Evolutionary conservation across 2,888 invertebrate genomes (phyloP).

Genomic region (Galerucella calmariensis): DNA sequence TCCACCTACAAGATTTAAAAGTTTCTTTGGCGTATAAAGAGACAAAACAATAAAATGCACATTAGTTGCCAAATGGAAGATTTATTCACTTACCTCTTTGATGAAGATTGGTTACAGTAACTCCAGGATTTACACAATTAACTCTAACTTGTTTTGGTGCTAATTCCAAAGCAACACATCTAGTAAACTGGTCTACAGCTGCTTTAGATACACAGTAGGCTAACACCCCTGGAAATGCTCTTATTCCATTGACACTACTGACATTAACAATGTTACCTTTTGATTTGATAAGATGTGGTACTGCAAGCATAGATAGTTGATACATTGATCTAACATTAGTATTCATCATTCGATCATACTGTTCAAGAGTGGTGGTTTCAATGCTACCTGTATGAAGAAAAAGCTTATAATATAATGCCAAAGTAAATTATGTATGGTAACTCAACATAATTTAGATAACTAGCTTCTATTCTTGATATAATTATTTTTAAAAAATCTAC

Average conservation of each 20-base stretch:
- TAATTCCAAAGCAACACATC: constrained; percentile 89
- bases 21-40: background rate
- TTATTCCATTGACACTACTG: constrained; percentile 91
- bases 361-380: constrained; percentile 85
- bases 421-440: background rate
- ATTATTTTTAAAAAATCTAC: constrained; percentile 6
- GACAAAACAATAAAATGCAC: background rate
- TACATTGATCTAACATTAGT: constrained; percentile 87
- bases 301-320: constrained; percentile 86
- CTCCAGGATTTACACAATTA: constrained; percentile 94
- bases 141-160: constrained; percentile 86
- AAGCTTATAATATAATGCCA: no score
- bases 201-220: constrained; percentile 95
- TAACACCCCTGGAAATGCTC: constrained; percentile 89
- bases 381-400: constrained; percentile 73
- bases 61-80: background rate
- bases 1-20: constrained; percentile 68
- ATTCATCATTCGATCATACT: constrained; percentile 90
- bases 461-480: background rate
- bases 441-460: background rate
- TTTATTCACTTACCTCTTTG: constrained; percentile 67
- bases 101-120: constrained; percentile 89
- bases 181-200: constrained; percentile 94
- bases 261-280: constrained; percentile 92
- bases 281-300: constrained; percentile 83